These are phyloP conservation scores for Anguilla marmorata DNA, from an alignment of 2,797 vertebrate genomes.

Conservation along the genomic window DNA sequence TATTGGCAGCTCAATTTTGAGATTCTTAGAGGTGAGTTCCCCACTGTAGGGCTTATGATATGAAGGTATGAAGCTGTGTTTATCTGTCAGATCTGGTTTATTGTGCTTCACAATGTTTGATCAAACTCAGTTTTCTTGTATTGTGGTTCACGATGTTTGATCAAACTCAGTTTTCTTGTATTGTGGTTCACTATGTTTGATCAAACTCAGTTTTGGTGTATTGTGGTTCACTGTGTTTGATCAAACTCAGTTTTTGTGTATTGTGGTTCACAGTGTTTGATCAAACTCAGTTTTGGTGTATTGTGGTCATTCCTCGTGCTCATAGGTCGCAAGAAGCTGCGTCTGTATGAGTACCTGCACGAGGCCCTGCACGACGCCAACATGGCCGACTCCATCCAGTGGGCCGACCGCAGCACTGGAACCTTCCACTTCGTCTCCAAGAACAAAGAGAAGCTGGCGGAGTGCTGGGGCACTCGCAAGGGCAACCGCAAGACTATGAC, in stretches of 20 bases:
- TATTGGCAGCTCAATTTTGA: not conserved
- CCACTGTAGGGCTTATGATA: not conserved
- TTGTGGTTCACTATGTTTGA: not conserved
- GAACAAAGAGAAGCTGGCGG: conserved; percentile 96
- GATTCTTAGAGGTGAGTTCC: not conserved
- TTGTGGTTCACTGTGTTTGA: not conserved
- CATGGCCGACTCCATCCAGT: conserved; percentile 94
- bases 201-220: not conserved
- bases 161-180: not conserved
- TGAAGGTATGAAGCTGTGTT: not conserved
- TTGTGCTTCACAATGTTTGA: not conserved
- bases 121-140: not conserved
- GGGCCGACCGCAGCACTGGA: conserved; percentile 88
- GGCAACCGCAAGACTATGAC: conserved; percentile 99
- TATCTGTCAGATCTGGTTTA: not conserved
- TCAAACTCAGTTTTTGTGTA: not conserved
- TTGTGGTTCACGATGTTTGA: not conserved
- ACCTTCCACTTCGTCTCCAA: conserved; percentile 97
- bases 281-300: not conserved
- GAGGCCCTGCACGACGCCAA: conserved; percentile 85
- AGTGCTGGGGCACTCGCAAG: conserved; percentile 94
- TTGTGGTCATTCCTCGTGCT: not conserved
- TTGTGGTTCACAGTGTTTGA: not conserved
- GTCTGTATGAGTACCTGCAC: conserved; percentile 91
- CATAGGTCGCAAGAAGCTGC: conserved; percentile 89